These are phyloP conservation scores for Dryobotodes eremita DNA, from an alignment of 2,888 invertebrate genomes.

Conservation along the genomic window DNA sequence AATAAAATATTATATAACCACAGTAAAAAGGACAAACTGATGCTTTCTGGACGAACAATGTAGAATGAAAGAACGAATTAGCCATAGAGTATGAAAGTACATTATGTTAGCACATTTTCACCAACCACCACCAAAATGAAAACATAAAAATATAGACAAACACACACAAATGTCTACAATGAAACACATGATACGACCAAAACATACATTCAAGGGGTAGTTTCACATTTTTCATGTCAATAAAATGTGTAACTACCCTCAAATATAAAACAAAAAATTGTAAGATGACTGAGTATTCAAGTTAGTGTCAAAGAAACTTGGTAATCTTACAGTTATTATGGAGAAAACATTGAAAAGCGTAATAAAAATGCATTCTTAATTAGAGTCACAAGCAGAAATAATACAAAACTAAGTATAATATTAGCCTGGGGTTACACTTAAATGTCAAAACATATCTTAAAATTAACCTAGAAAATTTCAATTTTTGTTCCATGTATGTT, in stretches of 20 bases:
- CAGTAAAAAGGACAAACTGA: conserved; percentile 36
- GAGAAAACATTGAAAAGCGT: conserved; percentile 64
- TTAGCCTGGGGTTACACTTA: conserved; percentile 72
- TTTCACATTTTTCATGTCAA: conserved; percentile 28
- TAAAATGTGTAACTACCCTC: conserved; percentile 58
- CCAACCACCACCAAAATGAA: conserved; percentile 88
- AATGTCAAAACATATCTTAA: conserved; percentile 10
- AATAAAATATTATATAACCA: conserved; percentile 46
- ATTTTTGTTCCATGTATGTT: background rate
- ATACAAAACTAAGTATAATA: conserved; percentile 51
- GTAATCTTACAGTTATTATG: conserved; percentile 48
- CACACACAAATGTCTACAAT: conserved; percentile 58
- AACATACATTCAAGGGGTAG: conserved; percentile 38
- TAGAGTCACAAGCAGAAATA: conserved; percentile 68
- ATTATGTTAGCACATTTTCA: conserved; percentile 90
- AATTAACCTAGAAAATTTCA: background rate
- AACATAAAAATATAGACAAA: conserved; percentile 68
- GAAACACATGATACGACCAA: conserved; percentile 61
- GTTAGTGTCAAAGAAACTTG: conserved; percentile 7
- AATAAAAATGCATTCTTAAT: conserved; percentile 65
- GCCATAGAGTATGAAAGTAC: conserved; percentile 89
- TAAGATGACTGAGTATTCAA: conserved; percentile 46
- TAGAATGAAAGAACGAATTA: conserved; percentile 86
- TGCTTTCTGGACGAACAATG: conserved; percentile 61
- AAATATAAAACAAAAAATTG: conserved; percentile 37